Percentiles rank a stretch among this genome's conserved stretches.
Evolutionary conservation across 2,888 invertebrate species (phyloP).

Genomic region (Eulithis testata): DNA sequence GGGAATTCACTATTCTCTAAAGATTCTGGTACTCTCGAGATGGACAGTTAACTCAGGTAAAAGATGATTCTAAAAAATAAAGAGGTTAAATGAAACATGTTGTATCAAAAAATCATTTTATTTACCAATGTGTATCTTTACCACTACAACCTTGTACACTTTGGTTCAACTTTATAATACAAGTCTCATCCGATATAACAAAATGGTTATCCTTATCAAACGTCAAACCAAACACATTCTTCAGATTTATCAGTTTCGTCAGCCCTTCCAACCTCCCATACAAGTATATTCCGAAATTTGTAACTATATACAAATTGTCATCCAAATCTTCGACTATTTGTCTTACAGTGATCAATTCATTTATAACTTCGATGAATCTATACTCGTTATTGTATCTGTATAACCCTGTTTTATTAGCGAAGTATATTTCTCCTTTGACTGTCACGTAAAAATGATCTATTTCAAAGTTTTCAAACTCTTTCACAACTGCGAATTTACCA

Average conservation of each 20-base stretch:
- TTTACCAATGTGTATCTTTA: constrained; percentile 8
- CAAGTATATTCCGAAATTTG: constrained; percentile 60
- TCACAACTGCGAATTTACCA: constrained; percentile 60
- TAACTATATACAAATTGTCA: constrained; percentile 59
- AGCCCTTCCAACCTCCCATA: constrained; percentile 45
- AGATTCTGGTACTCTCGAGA: too few relatives aligned
- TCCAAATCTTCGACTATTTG: constrained; percentile 67
- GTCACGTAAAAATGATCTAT: constrained; percentile 63
- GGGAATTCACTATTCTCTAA: too few relatives aligned
- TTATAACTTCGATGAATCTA: constrained; percentile 45
- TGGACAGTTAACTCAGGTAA: too few relatives aligned
- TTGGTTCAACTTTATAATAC: constrained; percentile 54
- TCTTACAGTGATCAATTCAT: constrained; percentile 58
- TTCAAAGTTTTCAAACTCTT: constrained; percentile 64
- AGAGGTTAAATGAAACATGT: too few relatives aligned
- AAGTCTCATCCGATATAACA: constrained; percentile 61
- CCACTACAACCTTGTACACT: constrained; percentile 52
- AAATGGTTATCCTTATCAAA: constrained; percentile 68
- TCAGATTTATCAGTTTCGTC: constrained; percentile 55
- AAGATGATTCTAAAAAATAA: too few relatives aligned
- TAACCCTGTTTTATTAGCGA: constrained; percentile 64
- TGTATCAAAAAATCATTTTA: background rate
- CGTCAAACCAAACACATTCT: constrained; percentile 59
- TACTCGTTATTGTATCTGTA: constrained; percentile 56
- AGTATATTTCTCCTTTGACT: constrained; percentile 53